phyloP scores from a whole-genome alignment of 2,888 invertebrate species.

The Ophion obscuratus region DNA sequence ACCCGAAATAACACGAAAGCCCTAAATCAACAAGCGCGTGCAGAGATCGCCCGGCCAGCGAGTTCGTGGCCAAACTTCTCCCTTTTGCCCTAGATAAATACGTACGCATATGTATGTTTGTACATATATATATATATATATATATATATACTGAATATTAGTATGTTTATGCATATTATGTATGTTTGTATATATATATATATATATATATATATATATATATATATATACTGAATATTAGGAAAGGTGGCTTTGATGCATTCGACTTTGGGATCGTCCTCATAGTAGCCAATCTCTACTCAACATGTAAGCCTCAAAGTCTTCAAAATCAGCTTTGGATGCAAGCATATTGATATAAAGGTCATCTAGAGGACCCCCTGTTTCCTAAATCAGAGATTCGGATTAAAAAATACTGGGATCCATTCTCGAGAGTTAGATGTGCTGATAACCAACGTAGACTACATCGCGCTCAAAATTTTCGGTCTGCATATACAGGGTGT shows the following conservation, averaged over 20 bases:
- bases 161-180: no score
- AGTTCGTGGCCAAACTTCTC: conserved; percentile 43
- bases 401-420: background rate
- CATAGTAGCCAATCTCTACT: background rate
- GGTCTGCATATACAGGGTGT: no score
- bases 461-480: background rate
- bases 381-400: background rate
- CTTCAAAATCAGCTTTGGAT: background rate
- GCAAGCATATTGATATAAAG: background rate
- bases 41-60: conserved; percentile 61
- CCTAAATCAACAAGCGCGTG: conserved; percentile 69
- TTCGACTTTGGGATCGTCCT: background rate
- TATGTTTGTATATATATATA: no score
- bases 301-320: background rate
- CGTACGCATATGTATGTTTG: background rate
- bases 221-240: background rate
- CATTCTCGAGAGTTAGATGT: background rate
- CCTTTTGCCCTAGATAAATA: conserved; percentile 27
- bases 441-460: background rate
- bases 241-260: background rate
- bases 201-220: background rate
- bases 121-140: conserved; percentile 2
- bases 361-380: background rate
- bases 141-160: background rate
- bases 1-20: conserved; percentile 71